Base-by-base conservation (phyloP, 2,113 vertebrate species). In the Cyanistes caeruleus region DNA sequence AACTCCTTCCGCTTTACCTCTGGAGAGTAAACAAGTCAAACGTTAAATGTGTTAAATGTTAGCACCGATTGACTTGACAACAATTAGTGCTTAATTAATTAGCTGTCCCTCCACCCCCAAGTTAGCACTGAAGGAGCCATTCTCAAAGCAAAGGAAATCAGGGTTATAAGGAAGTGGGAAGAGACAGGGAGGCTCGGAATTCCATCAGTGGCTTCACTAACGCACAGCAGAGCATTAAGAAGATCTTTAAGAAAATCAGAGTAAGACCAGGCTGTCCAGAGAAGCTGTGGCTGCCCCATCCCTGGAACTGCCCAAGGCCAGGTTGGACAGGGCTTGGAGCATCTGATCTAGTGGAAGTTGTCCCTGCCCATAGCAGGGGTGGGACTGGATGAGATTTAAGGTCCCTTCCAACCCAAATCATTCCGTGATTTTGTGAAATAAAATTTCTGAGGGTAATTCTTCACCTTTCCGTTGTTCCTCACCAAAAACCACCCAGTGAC, bases 21-120 rank as follows among this genome's bases (percentile, higher is more conserved):
- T 24, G 21, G 74, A 87, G 13, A 97, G 88, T 74, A 97, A 97
- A 97, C 69, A 97, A 97, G 86, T 90, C 87, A 96, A 95, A 97
- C 75, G 58, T 48, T 95, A 87, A 95, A 93, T 13, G 92, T 51
- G 64, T 48, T 94, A 87, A 95, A 93, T 14, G 92, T 51, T 93
- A 69, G 89, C 95, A 79, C 93, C 73, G 96, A 93, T 5, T 93
- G 96, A 96, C 80, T 96, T 89, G 79, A 95, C 89, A 82, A 97
- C 93, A 97, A 95, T 55, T 94, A 95, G 89, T 90, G 64, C 94
- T 93, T 76, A 53, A 97, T 97, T 97, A 97, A 97, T 97, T 97
- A 95, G 73, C 87, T 82, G 88, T 83, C 84, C 93, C 87, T 93
- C 92, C 75, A 58, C 91, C 96, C 90, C 86, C 58, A 80, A 97